A percentile compares a stretch with the other conserved stretches of the same genome.
These are phyloP conservation scores for Penaeus vannamei DNA, from an alignment of 1,140 invertebrate genomes.

Conservation along the genomic window DNA sequence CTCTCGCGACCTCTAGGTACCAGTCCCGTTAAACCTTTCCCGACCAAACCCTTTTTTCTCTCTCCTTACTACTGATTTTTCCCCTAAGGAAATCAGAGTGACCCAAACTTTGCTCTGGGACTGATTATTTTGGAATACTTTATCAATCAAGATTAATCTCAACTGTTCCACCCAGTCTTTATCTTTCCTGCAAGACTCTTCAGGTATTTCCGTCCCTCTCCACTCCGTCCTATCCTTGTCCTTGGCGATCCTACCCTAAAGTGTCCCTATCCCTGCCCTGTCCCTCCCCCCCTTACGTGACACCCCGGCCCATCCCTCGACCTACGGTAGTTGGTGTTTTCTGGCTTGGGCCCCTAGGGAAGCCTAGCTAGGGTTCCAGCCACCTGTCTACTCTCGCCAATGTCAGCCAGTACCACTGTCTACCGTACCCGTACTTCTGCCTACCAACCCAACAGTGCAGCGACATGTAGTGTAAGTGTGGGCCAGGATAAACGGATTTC, in stretches of 20 bases:
- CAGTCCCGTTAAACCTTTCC: no score
- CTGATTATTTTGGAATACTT: no score
- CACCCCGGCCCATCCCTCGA: neutral
- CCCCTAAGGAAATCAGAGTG: no score
- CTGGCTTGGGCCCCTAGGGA: neutral
- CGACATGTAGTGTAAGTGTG: conserved; percentile 29
- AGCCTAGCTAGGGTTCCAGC: conserved; percentile 10
- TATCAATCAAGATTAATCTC: no score
- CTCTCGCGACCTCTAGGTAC: no score
- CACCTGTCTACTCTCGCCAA: conserved; percentile 23
- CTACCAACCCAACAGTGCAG: neutral
- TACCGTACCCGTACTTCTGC: conserved; percentile 19
- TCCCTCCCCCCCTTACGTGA: neutral
- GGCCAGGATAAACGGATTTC: conserved; percentile 52
- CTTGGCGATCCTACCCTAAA: neutral
- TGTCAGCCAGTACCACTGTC: conserved; percentile 30
- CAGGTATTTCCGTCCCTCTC: conserved; percentile 5
- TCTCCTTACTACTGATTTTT: no score
- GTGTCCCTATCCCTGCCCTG: neutral
- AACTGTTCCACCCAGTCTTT: no score
- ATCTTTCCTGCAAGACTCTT: no score
- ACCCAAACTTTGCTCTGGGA: no score
- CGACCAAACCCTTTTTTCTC: no score
- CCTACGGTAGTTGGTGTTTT: conserved; percentile 3
- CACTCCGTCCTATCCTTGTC: neutral